Evolutionary conservation across 1,140 invertebrate genomes (phyloP).

Genomic region (Arctopsyche grandis): DNA sequence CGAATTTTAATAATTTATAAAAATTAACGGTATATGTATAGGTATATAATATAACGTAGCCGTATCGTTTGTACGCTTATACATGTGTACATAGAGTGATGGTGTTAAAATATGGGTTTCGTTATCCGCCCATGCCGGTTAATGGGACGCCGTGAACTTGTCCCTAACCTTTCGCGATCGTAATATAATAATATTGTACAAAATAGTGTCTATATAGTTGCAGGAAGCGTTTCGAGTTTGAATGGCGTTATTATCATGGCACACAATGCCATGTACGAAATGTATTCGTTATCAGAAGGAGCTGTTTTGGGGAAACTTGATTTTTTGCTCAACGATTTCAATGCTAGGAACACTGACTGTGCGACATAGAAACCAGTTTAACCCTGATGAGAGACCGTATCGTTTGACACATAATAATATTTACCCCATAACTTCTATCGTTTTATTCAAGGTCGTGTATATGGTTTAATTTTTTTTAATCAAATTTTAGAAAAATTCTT

Average conservation of each 20-base stretch:
- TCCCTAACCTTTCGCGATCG: background rate
- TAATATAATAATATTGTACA: no score
- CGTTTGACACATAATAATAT: no score
- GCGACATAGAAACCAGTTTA: background rate
- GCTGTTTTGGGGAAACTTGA: background rate
- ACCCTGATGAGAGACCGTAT: background rate
- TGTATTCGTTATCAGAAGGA: slow-evolving; percentile 6
- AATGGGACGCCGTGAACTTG: background rate
- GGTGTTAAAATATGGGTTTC: background rate
- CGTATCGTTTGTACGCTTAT: no score
- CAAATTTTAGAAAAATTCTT: no score
- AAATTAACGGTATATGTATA: no score
- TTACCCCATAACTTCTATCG: no score
- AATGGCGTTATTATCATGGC: background rate
- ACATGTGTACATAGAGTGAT: background rate
- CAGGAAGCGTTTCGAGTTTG: background rate
- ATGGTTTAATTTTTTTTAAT: no score
- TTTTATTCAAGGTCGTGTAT: no score
- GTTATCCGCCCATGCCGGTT: background rate
- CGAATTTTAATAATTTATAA: no score
- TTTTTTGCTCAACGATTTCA: background rate
- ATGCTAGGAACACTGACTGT: background rate
- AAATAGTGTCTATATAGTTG: no score
- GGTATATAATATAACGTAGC: no score
- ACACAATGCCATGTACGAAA: background rate